phyloP scores from a whole-genome alignment of 1,140 invertebrate genomes.

The Arion vulgaris region DNA sequence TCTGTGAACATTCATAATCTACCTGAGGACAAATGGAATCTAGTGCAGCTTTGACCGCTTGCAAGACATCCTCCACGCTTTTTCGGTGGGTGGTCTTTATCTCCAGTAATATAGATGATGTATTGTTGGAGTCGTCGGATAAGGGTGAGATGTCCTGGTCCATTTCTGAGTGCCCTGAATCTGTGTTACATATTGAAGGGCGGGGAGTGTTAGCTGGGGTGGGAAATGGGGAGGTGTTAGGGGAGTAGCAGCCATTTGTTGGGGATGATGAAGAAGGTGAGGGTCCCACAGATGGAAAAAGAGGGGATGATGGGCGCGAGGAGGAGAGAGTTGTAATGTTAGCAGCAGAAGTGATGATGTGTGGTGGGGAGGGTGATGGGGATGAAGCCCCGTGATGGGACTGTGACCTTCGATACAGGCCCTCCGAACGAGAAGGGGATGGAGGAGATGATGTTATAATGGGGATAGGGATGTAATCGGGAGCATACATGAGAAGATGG shows the following conservation, averaged over 20 bases:
- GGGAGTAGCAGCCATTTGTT: constrained; percentile 28
- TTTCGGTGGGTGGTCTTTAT: constrained; percentile 53
- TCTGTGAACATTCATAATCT: constrained; percentile 71
- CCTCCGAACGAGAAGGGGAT: background rate
- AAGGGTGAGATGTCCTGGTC: constrained; percentile 1
- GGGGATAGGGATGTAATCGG: constrained; percentile 32
- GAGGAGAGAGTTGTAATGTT: background rate
- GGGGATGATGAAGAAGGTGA: constrained; percentile 36
- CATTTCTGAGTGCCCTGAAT: constrained; percentile 3
- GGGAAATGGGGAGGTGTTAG: constrained; percentile 19
- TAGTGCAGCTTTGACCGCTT: constrained; percentile 86
- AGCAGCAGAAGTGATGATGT: background rate
- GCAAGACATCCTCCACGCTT: constrained; percentile 79
- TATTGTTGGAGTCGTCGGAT: constrained; percentile 13
- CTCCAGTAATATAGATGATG: constrained; percentile 31
- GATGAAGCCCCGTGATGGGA: constrained; percentile 14
- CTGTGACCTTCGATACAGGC: background rate
- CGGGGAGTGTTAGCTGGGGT: constrained; percentile 21
- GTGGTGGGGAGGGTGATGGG: constrained; percentile 22
- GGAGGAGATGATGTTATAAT: constrained; percentile 28
- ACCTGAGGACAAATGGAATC: constrained; percentile 81
- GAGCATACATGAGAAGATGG: constrained; percentile 27
- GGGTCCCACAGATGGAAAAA: constrained; percentile 26
- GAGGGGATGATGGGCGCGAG: constrained; percentile 25
- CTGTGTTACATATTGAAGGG: constrained; percentile 25